phyloP scores from a whole-genome alignment of 2,888 invertebrate genomes.

The Yponomeuta plumbellus region DNA sequence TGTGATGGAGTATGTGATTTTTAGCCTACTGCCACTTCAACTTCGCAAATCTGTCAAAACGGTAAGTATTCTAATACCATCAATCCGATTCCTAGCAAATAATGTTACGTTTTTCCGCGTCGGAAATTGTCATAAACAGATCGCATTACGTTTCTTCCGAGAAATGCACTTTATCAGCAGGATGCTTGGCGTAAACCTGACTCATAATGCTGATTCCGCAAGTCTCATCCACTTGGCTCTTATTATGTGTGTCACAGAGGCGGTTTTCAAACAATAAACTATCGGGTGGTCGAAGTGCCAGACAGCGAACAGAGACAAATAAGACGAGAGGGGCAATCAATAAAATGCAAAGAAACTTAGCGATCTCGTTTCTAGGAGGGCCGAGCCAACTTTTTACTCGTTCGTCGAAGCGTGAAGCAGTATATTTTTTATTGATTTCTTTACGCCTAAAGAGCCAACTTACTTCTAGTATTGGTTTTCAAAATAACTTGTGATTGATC shows the following conservation, averaged over 20 bases:
- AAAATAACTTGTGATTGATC: background rate
- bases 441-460: background rate
- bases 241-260: background rate
- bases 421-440: background rate
- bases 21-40: too few species aligned
- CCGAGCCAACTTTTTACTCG: background rate
- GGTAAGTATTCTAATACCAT: too few species aligned
- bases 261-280: background rate
- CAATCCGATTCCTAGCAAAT: too few species aligned
- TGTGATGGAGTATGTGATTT: too few species aligned
- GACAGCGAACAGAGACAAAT: background rate
- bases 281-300: background rate
- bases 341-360: slow-evolving; percentile 3
- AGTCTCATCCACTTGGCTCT: background rate
- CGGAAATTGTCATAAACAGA: background rate
- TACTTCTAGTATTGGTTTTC: background rate
- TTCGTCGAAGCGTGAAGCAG: background rate
- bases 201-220: background rate
- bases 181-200: background rate
- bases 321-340: background rate
- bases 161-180: background rate
- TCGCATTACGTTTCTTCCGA: background rate
- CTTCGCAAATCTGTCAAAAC: too few species aligned
- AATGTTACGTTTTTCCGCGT: too few species aligned
- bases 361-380: background rate